Base-by-base conservation (phyloP, 2,888 invertebrate genomes). In the Calephelis perditalis region DNA sequence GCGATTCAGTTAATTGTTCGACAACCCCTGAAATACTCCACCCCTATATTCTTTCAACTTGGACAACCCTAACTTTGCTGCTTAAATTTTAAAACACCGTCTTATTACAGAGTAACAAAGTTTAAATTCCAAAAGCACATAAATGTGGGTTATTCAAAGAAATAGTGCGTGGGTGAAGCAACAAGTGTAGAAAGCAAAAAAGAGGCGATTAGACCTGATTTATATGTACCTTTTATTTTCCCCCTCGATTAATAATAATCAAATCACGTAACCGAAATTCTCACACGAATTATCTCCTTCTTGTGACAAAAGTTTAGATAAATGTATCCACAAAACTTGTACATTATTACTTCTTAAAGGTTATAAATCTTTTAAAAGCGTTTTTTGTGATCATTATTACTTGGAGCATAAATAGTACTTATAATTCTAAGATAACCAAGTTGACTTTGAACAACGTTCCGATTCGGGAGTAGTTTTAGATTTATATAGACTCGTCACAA, bases 161-260 rank as follows among this genome's bases (percentile, higher is more conserved):
- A 76, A 76, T 70, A 68, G 67, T 77, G 74, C 68, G 74, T 70
- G 72, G 79, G 81, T 82, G 84, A 84, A 71, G 83, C 82, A 87
- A 88, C 89, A 89, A 88, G 89, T 88, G 88, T 80, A 78, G 70
- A 69, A 71, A 68, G 70, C 66, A 83, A 87, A 87, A 88, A 82
- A 78, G 77, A 66, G 72, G 73, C 85, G 82, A 87, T 88, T 88
- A 88, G 84, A 84, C 83, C 81, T 88, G 89, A 88, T 89, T 89
- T 90, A 88, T 88, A 80, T 74, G 79, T 78, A 67, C 70, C 81
- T 73, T 82, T 88, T 85, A 84, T 85, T 86, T 84, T 84, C 82
- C 85, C 86, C 87, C 86, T 72, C 83, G 65, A 74, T 71, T 77
- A 74, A 69, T 70, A 73, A 76, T 78, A 68, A 71, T 75, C 73